Evolutionary conservation across 2,113 vertebrate genomes (phyloP), one percentile per base, ranked within the genome.

Genomic region (Melospiza melodia): DNA sequence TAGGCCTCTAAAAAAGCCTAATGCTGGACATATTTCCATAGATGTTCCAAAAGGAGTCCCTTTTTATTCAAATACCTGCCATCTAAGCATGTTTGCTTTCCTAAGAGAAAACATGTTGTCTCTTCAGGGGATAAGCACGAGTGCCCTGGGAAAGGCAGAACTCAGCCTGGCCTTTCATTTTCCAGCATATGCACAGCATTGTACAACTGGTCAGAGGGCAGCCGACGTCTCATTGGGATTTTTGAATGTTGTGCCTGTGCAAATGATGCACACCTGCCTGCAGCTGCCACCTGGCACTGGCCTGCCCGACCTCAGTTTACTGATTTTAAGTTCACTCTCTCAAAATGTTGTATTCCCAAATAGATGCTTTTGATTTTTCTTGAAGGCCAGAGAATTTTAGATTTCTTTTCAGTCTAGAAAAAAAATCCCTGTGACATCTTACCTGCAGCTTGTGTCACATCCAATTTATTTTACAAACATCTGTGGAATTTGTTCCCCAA

Each of bases 211-310:
- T 28, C 33, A 14, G 31, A 82, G 35, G 27, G 20, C 0, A 51
- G 19, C 39, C 9, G 12, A 52, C 44, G 12, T 30, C n/a, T 15
- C 19, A 41, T 25, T 35, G 27, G 61, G 25, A n/a, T 10, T 63
- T n/a, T 24, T 33, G 52, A 43, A 58, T 5, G 13, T 5, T 0
- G 0, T 48, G 35, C 27, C 33, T 54, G 22, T 31, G n/a, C 28
- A 73, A 58, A 51, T 28, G 41, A 37, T 37, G 46, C 3, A 5
- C 21, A 48, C 18, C 33, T 51, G 41, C 21, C 54, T 6, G 1
- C 35, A 82, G 41, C 18, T 62, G 44, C 44, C 25, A 25, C 13
- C 46, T 65, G 61, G 28, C 58, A 49, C 15, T 49, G 39, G 54
- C 19, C 62, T 66, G 41, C 62, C 17, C 5, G 11, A 23, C 12